Conservation (phyloP, 2,113 vertebrate genomes). For the Macheiramphus alcinus region DNA sequence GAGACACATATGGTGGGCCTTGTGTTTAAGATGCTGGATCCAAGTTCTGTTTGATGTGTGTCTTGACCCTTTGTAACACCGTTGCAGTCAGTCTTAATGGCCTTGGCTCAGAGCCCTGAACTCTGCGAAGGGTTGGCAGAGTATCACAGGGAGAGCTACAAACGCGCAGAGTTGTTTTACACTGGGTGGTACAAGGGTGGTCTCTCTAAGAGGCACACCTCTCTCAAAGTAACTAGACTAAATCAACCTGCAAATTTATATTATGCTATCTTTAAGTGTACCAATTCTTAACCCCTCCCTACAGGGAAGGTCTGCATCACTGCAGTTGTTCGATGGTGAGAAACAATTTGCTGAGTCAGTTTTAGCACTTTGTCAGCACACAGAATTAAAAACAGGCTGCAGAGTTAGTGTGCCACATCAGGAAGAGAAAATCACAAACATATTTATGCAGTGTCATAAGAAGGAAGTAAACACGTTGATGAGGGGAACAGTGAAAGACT, state of each 20-base stretch:
- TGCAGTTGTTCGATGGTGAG: fast-evolving
- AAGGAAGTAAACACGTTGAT: background rate
- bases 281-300: background rate
- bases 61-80: background rate
- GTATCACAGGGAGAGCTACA: background rate
- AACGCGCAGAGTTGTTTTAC: background rate
- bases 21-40: background rate
- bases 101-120: background rate
- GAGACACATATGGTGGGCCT: background rate
- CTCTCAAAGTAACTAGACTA: background rate
- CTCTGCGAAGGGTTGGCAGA: background rate
- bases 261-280: fast-evolving
- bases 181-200: fast-evolving
- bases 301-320: fast-evolving
- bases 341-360: background rate
- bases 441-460: background rate
- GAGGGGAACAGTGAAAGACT: slow-evolving; percentile 15
- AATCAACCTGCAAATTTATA: background rate
- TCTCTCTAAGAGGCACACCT: fast-evolving
- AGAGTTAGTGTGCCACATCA: background rate
- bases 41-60: background rate
- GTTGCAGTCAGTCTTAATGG: background rate
- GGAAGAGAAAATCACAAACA: background rate
- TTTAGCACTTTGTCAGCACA: background rate
- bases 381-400: background rate